Conservation (phyloP, 2,113 vertebrate genomes). For the Dicerorhinus sumatrensis region DNA sequence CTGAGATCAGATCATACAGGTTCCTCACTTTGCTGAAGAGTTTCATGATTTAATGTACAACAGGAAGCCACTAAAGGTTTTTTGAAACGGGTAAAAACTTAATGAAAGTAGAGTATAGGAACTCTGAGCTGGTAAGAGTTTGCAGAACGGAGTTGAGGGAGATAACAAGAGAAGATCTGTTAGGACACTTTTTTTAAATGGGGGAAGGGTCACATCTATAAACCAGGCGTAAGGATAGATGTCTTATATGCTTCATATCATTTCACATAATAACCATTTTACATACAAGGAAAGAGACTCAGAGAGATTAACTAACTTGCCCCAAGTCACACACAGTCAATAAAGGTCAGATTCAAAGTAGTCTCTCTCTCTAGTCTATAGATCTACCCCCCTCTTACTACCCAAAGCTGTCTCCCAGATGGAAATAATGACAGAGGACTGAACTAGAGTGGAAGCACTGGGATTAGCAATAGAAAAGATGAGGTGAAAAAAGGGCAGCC, state of each 20-base stretch:
- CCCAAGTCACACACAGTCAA: not conserved
- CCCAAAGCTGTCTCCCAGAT: not conserved
- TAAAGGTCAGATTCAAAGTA: not conserved
- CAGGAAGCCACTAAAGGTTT: not conserved
- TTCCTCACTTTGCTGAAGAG: not conserved
- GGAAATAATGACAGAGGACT: not conserved
- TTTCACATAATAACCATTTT: not conserved
- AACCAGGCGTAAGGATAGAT: not conserved
- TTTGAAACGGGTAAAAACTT: constrained; percentile 18
- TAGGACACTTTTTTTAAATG: not conserved
- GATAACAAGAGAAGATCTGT: not conserved
- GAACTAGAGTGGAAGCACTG: not conserved
- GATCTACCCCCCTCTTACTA: not conserved
- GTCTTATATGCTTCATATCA: not conserved
- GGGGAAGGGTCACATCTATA: not conserved
- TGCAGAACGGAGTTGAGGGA: not conserved
- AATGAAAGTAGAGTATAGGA: not conserved
- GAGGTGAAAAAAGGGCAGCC: not conserved
- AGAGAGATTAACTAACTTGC: not conserved
- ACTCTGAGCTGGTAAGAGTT: not conserved
- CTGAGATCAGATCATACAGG: not conserved
- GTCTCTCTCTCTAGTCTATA: not conserved
- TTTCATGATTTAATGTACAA: not conserved
- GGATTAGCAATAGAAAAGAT: not conserved
- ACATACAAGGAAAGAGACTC: not conserved